Conservation (phyloP, 2,797 vertebrate genomes). For the Mastacembelus armatus region DNA sequence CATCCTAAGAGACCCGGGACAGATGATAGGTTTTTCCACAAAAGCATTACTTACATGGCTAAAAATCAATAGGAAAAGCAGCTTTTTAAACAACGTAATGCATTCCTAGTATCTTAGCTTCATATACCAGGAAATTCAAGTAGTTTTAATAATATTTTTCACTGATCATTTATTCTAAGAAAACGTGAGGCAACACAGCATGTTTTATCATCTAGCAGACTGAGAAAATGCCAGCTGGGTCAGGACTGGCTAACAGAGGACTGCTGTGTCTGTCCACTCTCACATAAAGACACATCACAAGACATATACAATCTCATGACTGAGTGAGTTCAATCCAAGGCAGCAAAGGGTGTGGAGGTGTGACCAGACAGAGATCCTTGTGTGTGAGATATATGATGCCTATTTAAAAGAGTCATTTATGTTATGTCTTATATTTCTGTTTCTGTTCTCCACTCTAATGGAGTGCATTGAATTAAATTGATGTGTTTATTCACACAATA, state of each 20-base stretch:
- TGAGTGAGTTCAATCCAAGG: conserved; percentile 28
- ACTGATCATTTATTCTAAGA: conserved; percentile 1
- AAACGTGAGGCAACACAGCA: conserved; percentile 2
- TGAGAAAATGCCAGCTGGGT: conserved; percentile 11
- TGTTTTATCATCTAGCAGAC: too few species aligned
- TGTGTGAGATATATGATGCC: conserved; percentile 1
- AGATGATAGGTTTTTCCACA: conserved; percentile 18
- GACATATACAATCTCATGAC: conserved; percentile 67
- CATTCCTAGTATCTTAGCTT: not conserved
- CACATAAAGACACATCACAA: conserved; percentile 68
- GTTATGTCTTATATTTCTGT: not conserved
- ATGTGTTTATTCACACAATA: conserved; percentile 36
- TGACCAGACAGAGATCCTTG: conserved; percentile 18
- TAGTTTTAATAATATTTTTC: conserved; percentile 2
- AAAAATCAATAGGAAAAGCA: conserved; percentile 37
- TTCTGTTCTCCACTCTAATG: not conserved
- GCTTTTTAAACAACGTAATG: conserved; percentile 15
- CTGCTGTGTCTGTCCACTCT: conserved; percentile 56
- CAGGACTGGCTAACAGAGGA: conserved; percentile 44
- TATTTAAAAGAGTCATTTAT: not conserved
- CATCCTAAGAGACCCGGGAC: not conserved
- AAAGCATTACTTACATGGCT: conserved; percentile 10
- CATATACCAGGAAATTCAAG: conserved; percentile 9
- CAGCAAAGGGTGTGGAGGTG: conserved; percentile 51
- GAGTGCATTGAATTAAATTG: not conserved